phyloP scores from a whole-genome alignment of 2,888 invertebrate genomes.

The Orgyia antiqua region DNA sequence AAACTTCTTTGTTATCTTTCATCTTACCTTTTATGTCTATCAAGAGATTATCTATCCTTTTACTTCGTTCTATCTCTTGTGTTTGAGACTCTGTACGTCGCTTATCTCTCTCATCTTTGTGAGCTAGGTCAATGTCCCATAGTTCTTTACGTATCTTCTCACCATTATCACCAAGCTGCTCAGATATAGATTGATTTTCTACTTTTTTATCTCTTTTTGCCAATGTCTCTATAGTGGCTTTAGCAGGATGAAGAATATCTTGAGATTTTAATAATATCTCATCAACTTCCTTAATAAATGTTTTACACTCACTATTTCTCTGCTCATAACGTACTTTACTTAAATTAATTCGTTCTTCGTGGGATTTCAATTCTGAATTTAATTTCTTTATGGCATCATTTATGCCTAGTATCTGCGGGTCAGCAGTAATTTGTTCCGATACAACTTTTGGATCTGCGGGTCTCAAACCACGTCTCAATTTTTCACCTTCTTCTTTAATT shows the following conservation, averaged over 20 bases:
- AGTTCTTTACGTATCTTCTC: conserved; percentile 42
- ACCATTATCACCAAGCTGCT: conserved; percentile 10
- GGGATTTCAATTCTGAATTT: conserved; percentile 53
- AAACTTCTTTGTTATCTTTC: conserved; percentile 66
- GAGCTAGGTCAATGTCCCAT: conserved; percentile 44
- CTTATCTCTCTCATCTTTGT: conserved; percentile 33
- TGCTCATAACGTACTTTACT: conserved; percentile 53
- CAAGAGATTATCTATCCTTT: conserved; percentile 55
- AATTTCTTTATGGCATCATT: conserved; percentile 53
- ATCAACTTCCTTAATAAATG: conserved; percentile 64
- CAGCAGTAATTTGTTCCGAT: conserved; percentile 16
- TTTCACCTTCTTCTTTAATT: conserved; percentile 46
- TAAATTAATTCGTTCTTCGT: conserved; percentile 56
- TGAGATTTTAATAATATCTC: conserved; percentile 55
- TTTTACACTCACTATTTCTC: conserved; percentile 56
- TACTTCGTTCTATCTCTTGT: conserved; percentile 44
- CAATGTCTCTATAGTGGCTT: conserved; percentile 1
- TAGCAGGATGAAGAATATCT: conserved; percentile 50
- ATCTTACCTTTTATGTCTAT: conserved; percentile 62
- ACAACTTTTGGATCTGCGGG: not conserved
- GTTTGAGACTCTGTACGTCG: conserved; percentile 36
- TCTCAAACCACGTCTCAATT: conserved; percentile 18
- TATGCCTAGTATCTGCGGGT: conserved; percentile 58
- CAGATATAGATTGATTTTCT: conserved; percentile 11
- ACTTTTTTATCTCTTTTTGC: conserved; percentile 10